These are phyloP conservation scores for Thalpophila matura DNA, from an alignment of 2,888 invertebrate genomes.

Conservation along the genomic window DNA sequence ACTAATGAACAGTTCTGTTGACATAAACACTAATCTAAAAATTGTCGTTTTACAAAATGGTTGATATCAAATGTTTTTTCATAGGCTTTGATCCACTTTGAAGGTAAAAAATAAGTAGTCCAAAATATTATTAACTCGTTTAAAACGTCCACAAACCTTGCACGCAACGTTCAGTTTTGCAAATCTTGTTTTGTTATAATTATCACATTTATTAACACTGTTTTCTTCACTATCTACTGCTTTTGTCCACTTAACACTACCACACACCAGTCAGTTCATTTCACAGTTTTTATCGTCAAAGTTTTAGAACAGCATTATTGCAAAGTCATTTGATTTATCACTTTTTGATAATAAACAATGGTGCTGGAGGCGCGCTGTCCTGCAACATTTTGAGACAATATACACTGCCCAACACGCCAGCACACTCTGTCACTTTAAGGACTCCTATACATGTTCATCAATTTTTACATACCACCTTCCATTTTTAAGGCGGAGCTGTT, in stretches of 20 bases:
- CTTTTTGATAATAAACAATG: conserved; percentile 90
- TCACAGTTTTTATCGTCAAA: conserved; percentile 68
- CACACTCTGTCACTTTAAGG: conserved; percentile 91
- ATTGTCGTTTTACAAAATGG: conserved; percentile 8
- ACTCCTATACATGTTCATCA: conserved; percentile 91
- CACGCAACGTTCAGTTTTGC: conserved; percentile 31
- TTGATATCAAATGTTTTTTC: conserved; percentile 20
- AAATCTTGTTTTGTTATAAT: conserved; percentile 42
- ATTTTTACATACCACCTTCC: conserved; percentile 91
- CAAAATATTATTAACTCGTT: conserved; percentile 20
- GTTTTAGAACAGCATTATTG: conserved; percentile 78
- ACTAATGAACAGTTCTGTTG: background rate
- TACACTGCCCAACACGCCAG: conserved; percentile 90
- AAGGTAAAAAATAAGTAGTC: conserved; percentile 2
- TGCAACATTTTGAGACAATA: conserved; percentile 90
- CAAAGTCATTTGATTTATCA: conserved; percentile 90
- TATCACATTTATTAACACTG: conserved; percentile 59
- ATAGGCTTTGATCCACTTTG: conserved; percentile 7
- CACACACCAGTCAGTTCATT: conserved; percentile 62
- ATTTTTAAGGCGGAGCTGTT: conserved; percentile 91
- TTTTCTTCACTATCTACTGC: conserved; percentile 45
- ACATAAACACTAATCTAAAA: background rate
- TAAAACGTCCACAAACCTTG: conserved; percentile 49
- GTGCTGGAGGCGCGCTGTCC: conserved; percentile 79
- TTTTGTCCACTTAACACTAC: conserved; percentile 61